These are phyloP conservation scores for Patiria pectinifera DNA, from an alignment of 53 echinoderm and acorn worm genomes.

Conservation along the genomic window DNA sequence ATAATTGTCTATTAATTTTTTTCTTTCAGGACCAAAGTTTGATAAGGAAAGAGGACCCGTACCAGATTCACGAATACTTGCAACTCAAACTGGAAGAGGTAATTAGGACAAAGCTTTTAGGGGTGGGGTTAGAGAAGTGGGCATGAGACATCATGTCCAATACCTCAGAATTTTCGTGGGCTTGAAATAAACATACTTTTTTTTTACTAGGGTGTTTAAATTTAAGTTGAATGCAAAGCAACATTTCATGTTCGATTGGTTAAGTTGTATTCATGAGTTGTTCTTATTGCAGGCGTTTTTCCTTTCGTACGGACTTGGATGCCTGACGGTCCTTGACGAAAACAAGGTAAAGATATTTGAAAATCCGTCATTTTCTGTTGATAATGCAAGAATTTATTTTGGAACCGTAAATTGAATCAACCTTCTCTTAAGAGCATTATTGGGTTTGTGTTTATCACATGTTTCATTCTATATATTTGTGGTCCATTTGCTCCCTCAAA, in stretches of 20 bases:
- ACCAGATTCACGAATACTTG: slow-evolving; percentile 87
- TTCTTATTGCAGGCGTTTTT: slow-evolving; percentile 83
- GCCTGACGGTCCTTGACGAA: slow-evolving; percentile 72
- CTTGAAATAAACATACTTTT: too few relatives aligned
- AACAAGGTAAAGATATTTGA: slow-evolving; percentile 51
- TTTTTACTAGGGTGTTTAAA: too few relatives aligned
- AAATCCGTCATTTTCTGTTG: neutral
- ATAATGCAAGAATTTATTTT: neutral
- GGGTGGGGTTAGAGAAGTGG: too few relatives aligned
- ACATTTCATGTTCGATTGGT: too few relatives aligned
- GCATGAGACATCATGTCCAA: too few relatives aligned
- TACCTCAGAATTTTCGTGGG: too few relatives aligned
- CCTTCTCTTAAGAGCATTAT: too few relatives aligned
- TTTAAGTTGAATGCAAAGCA: too few relatives aligned
- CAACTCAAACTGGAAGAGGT: slow-evolving; percentile 97
- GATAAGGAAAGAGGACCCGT: slow-evolving; percentile 86
- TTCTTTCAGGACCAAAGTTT: slow-evolving; percentile 38
- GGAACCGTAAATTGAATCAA: too few relatives aligned
- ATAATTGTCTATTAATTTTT: neutral
- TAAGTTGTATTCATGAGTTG: neutral
- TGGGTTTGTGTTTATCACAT: too few relatives aligned
- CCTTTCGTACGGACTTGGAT: slow-evolving; percentile 93
- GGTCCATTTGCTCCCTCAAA: too few relatives aligned
- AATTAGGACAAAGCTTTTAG: neutral
- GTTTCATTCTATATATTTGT: too few relatives aligned